Evolutionary conservation across 1,140 invertebrate species (phyloP), one percentile per base, ranked within the genome.

Genomic region (Battus philenor): DNA sequence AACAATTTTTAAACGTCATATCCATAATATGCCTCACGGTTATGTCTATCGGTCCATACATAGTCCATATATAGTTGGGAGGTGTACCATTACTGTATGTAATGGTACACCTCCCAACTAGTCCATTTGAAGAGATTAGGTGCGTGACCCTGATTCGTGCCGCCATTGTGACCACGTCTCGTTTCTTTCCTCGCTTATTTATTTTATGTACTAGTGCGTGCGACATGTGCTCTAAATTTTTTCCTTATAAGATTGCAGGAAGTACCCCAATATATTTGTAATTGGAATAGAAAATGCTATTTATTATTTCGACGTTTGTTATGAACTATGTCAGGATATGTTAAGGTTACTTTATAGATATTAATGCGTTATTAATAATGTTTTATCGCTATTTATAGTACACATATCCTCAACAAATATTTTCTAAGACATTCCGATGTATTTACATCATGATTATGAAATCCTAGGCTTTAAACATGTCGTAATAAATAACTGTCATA

Each of bases 71-170:
- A n/a, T n/a, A n/a, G n/a, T n/a, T n/a, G n/a, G n/a, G n/a, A n/a
- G n/a, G n/a, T n/a, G n/a, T n/a, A n/a, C n/a, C n/a, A n/a, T n/a
- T n/a, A n/a, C n/a, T n/a, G n/a, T n/a, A n/a, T n/a, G 33, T 36
- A 36, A 49, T 36, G 47, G 38, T 49, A 49, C 30, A 49, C 11
- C 38, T 49, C 31, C 38, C 38, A 34, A 43, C 33, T 38, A 41
- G 30, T 43, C 46, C 38, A 47, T 58, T 44, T 44, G 16, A 47
- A 33, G 44, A 39, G 18, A 56, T 47, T 46, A 41, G 33, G 33
- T 17, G 38, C 18, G 29, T 50, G 50, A 49, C 54, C 44, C 47
- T 58, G 50, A 50, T 50, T 39, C 38, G n/a, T 33, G 24, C 30
- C 13, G 17, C 43, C 47, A 49, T 50, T 58, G 38, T 58, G 36